These are phyloP conservation scores for Talpa occidentalis DNA, from an alignment of 2,113 vertebrate species.

Conservation along the genomic window DNA sequence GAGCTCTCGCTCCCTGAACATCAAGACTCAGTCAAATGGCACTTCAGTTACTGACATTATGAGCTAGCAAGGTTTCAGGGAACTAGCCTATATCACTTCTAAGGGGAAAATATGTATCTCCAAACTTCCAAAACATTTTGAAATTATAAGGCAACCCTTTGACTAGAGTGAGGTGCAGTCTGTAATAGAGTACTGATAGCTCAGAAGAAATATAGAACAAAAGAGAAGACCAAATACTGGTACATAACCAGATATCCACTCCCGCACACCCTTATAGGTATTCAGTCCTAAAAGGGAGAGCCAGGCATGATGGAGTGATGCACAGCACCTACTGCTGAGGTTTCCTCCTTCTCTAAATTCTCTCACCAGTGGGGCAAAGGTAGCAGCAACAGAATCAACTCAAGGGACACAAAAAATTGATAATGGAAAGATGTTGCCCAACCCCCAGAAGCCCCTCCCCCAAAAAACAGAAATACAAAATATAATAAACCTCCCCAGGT, in stretches of 20 bases:
- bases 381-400: neutral
- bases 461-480: constrained; percentile 38
- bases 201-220: constrained; percentile 22
- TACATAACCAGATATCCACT: too few species aligned
- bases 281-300: neutral
- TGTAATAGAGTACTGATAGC: neutral
- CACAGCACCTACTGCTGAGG: neutral
- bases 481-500: constrained; percentile 49
- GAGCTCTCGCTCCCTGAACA: neutral
- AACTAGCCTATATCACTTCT: neutral
- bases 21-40: neutral
- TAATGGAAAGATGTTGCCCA: neutral
- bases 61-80: constrained; percentile 39
- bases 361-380: constrained; percentile 4
- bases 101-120: neutral
- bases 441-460: neutral
- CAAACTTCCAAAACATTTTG: neutral
- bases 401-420: neutral
- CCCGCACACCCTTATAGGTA: neutral
- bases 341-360: neutral
- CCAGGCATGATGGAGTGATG: neutral
- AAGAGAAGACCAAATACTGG: neutral
- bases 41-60: neutral
- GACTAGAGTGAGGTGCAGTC: neutral
- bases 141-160: constrained; percentile 32